phyloP scores from a whole-genome alignment of 2,113 vertebrate species.

The Mellivora capensis region DNA sequence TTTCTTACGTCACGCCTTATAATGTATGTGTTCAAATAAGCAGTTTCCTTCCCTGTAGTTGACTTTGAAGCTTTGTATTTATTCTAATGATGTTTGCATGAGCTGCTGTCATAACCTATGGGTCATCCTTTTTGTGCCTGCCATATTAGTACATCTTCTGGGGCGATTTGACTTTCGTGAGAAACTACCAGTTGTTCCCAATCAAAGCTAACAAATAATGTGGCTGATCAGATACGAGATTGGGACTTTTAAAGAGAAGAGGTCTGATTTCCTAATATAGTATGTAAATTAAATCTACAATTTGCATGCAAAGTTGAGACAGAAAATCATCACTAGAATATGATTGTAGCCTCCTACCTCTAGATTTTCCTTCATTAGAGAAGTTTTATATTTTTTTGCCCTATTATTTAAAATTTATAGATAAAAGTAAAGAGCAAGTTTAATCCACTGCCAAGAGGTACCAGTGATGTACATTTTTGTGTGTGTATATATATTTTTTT shows the following conservation, averaged over 20 bases:
- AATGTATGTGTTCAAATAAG: not conserved
- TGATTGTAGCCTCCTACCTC: not conserved
- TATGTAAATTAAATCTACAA: not conserved
- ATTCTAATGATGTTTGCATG: not conserved
- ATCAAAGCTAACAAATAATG: slow-evolving; percentile 24
- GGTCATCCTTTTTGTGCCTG: not conserved
- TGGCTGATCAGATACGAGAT: not conserved
- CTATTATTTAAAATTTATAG: not conserved
- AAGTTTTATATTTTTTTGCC: not conserved
- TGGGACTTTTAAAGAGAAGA: not conserved
- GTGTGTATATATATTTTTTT: not conserved
- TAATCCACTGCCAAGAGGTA: not conserved
- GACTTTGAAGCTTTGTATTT: not conserved
- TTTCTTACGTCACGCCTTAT: not conserved
- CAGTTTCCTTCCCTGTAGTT: not conserved
- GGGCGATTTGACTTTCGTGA: not conserved
- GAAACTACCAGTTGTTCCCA: not conserved
- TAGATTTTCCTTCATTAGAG: not conserved
- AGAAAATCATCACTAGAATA: not conserved
- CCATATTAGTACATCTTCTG: not conserved
- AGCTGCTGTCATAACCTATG: not conserved
- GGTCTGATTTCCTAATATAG: not conserved
- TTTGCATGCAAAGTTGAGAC: not conserved
- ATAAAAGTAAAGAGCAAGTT: not conserved
- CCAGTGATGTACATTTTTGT: not conserved